Base-by-base conservation (phyloP, 2,888 invertebrate genomes). In the Nomada hirtipes region DNA sequence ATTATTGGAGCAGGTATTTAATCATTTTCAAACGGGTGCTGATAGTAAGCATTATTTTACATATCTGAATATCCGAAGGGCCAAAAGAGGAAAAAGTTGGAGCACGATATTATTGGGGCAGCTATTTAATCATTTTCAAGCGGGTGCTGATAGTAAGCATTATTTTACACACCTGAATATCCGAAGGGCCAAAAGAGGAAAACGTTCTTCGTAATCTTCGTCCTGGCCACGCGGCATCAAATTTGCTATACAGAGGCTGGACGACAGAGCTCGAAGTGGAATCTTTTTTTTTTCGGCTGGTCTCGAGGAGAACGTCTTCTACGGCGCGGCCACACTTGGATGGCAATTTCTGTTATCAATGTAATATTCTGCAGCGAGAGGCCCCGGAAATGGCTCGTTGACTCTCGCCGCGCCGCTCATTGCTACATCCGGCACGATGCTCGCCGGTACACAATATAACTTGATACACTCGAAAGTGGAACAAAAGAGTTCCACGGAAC, bases 331-430 rank as follows among this genome's bases (percentile, higher is more conserved):
- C 36, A 78, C 83, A 84, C 85, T 87, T 87, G 83, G 83, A 87
- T 86, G 86, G 82, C 89, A 91, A 92, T 91, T 92, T 91, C 89
- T 92, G 89, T 91, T 91, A 92, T 91, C 91, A 91, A 89, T 90
- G 91, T 91, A 89, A 90, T 91, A 91, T 92, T 91, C 90, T 88
- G 91, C 91, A 86, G 79, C 84, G 87, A 80, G 83, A 86, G 85
- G 87, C 91, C 92, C 93, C 93, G 93, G 93, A 93, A 93, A 91
- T 91, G 85, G 87, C 93, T 93, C 91, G 92, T 93, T 93, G 92
- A 92, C 92, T 91, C 91, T 91, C 87, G 88, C 89, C 88, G 88
- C 89, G 89, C 86, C 86, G 90, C 91, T 93, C 92, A 93, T 93
- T 93, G 93, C 89, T 89, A 92, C 93, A 92, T 93, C 93, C 93